Percentiles rank a stretch among this genome's conserved stretches.
These are phyloP conservation scores for Magallana gigas DNA, from an alignment of 1,140 invertebrate species.

Conservation along the genomic window DNA sequence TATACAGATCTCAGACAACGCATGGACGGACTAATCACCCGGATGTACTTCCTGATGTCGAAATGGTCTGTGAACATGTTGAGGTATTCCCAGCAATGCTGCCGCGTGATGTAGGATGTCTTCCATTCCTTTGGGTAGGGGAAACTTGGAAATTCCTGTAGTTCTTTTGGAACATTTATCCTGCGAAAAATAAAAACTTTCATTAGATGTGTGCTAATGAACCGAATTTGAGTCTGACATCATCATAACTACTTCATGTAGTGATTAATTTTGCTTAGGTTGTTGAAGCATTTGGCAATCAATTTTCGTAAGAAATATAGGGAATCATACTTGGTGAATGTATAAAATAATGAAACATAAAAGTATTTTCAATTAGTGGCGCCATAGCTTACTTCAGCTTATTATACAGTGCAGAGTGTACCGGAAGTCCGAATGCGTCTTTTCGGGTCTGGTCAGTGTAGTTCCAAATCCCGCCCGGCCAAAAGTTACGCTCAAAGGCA, in stretches of 20 bases:
- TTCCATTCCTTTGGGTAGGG: not conserved
- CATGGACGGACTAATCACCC: not conserved
- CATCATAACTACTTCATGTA: not conserved
- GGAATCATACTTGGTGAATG: not conserved
- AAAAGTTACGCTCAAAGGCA: conserved; percentile 5
- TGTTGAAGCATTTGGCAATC: not conserved
- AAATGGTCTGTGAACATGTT: conserved; percentile 4
- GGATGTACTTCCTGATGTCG: not conserved
- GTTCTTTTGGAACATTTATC: not conserved
- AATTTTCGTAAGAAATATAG: not conserved
- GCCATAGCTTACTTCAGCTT: not conserved
- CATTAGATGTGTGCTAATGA: not conserved
- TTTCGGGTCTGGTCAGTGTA: not conserved
- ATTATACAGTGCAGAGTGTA: conserved; percentile 26
- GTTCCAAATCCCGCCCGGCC: conserved; percentile 13
- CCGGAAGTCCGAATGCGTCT: conserved; percentile 10
- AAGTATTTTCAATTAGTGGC: not conserved
- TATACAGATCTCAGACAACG: too few relatives aligned
- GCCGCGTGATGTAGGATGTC: not conserved
- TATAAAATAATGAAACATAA: not conserved
- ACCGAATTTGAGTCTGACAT: not conserved
- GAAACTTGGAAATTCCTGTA: not conserved
- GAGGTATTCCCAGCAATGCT: not conserved
- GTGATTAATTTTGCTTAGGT: not conserved
- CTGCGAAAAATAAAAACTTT: not conserved